Evolutionary conservation across 2,113 vertebrate genomes (phyloP), one percentile per base, ranked within the genome.

Genomic region (Nicator chloris): DNA sequence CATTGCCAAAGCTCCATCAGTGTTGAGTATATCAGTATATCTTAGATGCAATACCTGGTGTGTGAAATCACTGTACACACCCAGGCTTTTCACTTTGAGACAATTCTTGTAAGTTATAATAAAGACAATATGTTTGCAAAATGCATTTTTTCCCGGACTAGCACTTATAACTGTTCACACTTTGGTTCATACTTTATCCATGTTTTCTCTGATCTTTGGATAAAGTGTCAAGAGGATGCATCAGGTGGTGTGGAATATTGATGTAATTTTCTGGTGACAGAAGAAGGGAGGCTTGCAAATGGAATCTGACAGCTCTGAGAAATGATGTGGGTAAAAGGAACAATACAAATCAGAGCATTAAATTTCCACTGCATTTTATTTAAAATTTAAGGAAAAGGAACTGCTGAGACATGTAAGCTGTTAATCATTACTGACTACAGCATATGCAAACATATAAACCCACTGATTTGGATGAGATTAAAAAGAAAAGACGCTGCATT

Each of bases 281-380:
- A 72, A 84, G 86, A 95, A 76, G 42, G 10, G 51, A 80, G 30
- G 33, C 28, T 87, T 82, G 69, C 0, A 1, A 82, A 76, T 54
- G 47, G 82, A 42, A 93, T 72, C 68, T 90, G 95, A 91, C 63
- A 88, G 87, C 64, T 94, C 71, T 92, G 79, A 87, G 79, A 88
- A 83, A 50, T 82, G 8, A 65, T 20, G 30, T 56, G 54, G 18
- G 26, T 54, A 73, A 82, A 73, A 85, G 16, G 56, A 39, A 82
- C 75, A 88, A 91, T 86, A 80, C 1, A 3, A 81, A 91, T 91
- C 63, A 70, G 30, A 22, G 63, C 80, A 86, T 37, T 86, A 84
- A 82, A 80, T 94, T 87, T 81, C 47, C 35, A 73, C 56, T 82
- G 68, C 22, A 37, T 71, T 94, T 94, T 90, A 70, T 80, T 85